Percentiles rank a stretch among this genome's conserved stretches.
phyloP scores from a whole-genome alignment of 2,113 vertebrate species.

The Esox niger region DNA sequence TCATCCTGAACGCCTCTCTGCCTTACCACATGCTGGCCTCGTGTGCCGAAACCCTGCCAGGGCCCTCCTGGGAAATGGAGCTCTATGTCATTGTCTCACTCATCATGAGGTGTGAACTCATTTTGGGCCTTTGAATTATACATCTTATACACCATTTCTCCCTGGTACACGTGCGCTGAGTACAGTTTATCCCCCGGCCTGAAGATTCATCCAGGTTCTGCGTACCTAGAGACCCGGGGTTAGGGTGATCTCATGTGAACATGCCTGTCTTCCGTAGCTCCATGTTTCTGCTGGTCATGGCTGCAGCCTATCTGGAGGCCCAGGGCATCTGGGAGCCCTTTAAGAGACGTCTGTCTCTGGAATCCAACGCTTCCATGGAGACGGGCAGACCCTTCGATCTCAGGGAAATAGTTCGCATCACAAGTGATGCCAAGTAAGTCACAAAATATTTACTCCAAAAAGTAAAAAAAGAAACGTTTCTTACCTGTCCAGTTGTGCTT shows the following conservation, averaged over 20 bases:
- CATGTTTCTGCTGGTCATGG: constrained; percentile 95
- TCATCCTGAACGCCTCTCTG: constrained; percentile 85
- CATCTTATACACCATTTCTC: no score
- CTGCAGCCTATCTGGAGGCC: constrained; percentile 94
- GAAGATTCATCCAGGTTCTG: no score
- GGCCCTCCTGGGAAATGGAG: constrained; percentile 87
- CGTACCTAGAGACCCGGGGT: no score
- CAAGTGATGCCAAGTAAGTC: constrained; percentile 91
- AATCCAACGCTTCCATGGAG: constrained; percentile 88
- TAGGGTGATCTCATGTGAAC: no score
- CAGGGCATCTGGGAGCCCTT: constrained; percentile 99
- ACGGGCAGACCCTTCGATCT: constrained; percentile 94
- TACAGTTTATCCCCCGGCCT: no score
- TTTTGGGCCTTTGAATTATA: no score
- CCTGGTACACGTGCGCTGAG: no score
- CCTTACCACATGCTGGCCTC: constrained; percentile 88
- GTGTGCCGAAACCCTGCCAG: constrained; percentile 84
- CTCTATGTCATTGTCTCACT: constrained; percentile 87
- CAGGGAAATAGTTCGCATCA: constrained; percentile 96
- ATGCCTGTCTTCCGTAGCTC: constrained; percentile 65
- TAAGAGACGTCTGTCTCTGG: constrained; percentile 87
- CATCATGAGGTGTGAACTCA: constrained; percentile 83
- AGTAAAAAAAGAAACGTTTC: no score
- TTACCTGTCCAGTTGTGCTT: no score
- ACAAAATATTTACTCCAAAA: no score